Evolutionary conservation across 1,140 invertebrate species (phyloP).

Genomic region (Tribolium madens): DNA sequence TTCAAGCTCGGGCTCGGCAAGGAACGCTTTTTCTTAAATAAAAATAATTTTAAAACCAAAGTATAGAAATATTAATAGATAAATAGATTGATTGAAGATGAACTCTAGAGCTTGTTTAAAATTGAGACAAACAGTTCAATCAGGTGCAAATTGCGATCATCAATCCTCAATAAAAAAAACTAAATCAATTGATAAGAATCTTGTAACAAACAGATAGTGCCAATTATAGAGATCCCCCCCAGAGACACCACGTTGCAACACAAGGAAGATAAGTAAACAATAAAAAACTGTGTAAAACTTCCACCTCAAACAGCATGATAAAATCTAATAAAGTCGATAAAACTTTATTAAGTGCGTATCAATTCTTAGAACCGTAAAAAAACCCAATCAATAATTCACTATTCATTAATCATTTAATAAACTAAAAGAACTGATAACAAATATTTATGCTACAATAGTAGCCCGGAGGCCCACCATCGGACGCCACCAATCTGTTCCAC

Average conservation of each 20-base stretch:
- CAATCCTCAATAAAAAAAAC: not conserved
- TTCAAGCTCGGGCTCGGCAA: not conserved
- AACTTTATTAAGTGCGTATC: not conserved
- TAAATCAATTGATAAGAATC: not conserved
- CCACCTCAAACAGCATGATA: not conserved
- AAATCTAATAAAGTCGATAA: not conserved
- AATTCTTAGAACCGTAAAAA: not conserved
- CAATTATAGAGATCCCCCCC: not conserved
- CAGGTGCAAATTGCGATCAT: not conserved
- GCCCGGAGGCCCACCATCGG: not conserved
- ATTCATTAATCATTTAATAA: not conserved
- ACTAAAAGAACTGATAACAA: not conserved
- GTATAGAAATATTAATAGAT: too few relatives aligned
- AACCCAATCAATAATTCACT: not conserved
- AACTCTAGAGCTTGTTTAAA: too few relatives aligned
- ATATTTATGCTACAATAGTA: not conserved
- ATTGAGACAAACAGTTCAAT: too few relatives aligned
- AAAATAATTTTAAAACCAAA: too few relatives aligned
- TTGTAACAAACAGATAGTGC: not conserved
- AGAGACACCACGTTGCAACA: not conserved
- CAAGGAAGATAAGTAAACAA: not conserved
- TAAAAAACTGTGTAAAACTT: not conserved
- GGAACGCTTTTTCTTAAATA: too few relatives aligned
- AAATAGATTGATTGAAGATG: too few relatives aligned
- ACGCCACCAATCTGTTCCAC: constrained; percentile 8